These are phyloP conservation scores for Pseudomyrmex pallidus DNA, from an alignment of 1,140 invertebrate species.

Conservation along the genomic window DNA sequence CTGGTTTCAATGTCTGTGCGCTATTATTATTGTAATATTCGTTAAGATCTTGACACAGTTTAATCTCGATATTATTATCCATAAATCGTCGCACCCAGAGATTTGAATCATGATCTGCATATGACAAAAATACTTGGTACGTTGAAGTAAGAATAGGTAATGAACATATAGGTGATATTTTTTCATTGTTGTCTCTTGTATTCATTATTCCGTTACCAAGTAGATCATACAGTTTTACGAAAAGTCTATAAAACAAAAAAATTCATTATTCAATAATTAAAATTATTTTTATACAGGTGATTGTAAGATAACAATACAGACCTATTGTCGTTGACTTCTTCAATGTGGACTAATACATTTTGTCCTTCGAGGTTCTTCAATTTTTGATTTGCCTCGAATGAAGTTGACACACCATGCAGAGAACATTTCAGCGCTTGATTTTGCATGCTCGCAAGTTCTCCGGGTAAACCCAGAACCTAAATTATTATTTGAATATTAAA, in stretches of 20 bases:
- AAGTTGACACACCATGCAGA: conserved; percentile 66
- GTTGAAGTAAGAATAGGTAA: conserved; percentile 86
- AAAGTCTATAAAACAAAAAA: conserved; percentile 83
- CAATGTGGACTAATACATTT: conserved; percentile 86
- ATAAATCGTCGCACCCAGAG: conserved; percentile 87
- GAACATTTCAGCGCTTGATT: conserved; percentile 86
- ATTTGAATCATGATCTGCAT: conserved; percentile 83
- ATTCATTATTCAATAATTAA: conserved; percentile 34
- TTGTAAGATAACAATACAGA: conserved; percentile 71
- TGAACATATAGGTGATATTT: conserved; percentile 85
- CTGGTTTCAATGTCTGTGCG: conserved; percentile 72
- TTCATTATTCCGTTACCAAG: conserved; percentile 87
- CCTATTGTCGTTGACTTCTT: conserved; percentile 86
- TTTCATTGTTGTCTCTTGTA: conserved; percentile 82
- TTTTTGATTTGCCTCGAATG: conserved; percentile 63
- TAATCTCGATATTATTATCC: conserved; percentile 76
- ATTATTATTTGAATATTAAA: conserved; percentile 61
- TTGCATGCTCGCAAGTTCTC: conserved; percentile 85
- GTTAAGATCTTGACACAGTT: conserved; percentile 85
- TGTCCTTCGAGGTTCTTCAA: conserved; percentile 74
- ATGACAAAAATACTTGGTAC: conserved; percentile 84
- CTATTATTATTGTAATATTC: conserved; percentile 86
- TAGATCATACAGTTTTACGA: conserved; percentile 86
- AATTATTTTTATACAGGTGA: conserved; percentile 13
- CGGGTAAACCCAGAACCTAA: conserved; percentile 85